Base-by-base conservation (phyloP, 2,113 vertebrate species). In the Heterotis niloticus region DNA sequence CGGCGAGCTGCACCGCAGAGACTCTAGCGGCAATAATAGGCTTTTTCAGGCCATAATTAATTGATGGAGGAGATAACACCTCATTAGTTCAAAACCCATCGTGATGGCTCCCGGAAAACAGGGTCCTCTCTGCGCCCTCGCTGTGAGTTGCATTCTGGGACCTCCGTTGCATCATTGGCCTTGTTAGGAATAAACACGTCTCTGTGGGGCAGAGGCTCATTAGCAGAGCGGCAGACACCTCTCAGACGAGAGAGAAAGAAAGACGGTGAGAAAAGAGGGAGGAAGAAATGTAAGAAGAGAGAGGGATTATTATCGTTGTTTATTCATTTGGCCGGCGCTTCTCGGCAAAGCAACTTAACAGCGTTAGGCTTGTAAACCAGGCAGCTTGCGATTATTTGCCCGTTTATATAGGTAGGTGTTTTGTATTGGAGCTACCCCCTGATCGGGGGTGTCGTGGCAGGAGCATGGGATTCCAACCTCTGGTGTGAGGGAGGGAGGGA, bases 201-300 rank as follows among this genome's bases (percentile, higher is more conserved):
- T 66, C 70, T 74, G 77, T 12, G 80, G 57, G 84, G 80, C 86
- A 81, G 80, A 79, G 83, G 76, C 86, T 90, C 85, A 86, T 91
- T 91, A 89, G 34, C 34, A 44, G 85, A 77, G 79, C 70, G 80
- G 85, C 34, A 62, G 44, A 75, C 79, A 78, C 84, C 69, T 78
- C 83, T 81, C 86, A 79, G 81, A 83, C 83, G 34, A 44, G 81
- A 79, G 76, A 82, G 83, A 20, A 70, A 54, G 51, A 51, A 51
- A 54, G 69, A 72, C 69, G 11, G 34, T 7, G 34, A 44, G 34
- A 44, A 7, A 44, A 44, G 7, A 44, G 34, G 7, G 34, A 44
- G 34, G 34, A 44, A 44, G 34, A 44, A 44, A 44, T 2, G 3
- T 4, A 44, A 44, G 7, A 7, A 44, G 34, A 44, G 34, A 4